Evolutionary conservation across 2,888 invertebrate genomes (phyloP), one percentile per base, ranked within the genome.

Genomic region (Drosophila nigritarsus): DNA sequence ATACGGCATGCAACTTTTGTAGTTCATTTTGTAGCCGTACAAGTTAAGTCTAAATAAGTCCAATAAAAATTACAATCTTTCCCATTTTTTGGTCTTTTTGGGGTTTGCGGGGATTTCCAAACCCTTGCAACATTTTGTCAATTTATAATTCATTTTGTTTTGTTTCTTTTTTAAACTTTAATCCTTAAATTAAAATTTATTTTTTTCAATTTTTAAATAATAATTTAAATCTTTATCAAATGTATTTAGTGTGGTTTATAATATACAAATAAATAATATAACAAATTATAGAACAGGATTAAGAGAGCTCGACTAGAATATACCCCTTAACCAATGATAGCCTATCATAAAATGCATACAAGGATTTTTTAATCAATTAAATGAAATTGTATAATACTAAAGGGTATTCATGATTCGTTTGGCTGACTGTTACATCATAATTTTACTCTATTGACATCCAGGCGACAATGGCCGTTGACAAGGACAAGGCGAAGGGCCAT

Each of bases 391-490:
- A 3, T 3, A 30, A 15, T 8, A 15, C 3, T 29, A 18, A 29
- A 75, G 75, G 0, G 61, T 27, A 72, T 48, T 42, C 13, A 1
- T 0, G 3, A 32, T 55, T 61, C 65, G 62, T 3, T 29, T 27
- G 29, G 0, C 3, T 53, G 27, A 15, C 38, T 42, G 53, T 34
- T 34, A 34, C 30, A 48, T 36, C 64, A 27, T 62, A 15, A 11
- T 56, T 56, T 40, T 54, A 38, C 49, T 64, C 36, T 18, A 45
- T 48, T 68, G 78, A 61, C 68, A 72, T 48, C 62, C 56, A 54
- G 65, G 78, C 62, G 79, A 70, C 78, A 78, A 78, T 75, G 71
- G 75, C 58, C 64, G 75, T 56, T 68, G 71, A 75, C 68, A 70
- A 79, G 72, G 75, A 75, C 75, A 72, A 72, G 78, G 65, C 70